Base-by-base conservation (phyloP, 2,797 vertebrate genomes). In the Allobates femoralis region DNA sequence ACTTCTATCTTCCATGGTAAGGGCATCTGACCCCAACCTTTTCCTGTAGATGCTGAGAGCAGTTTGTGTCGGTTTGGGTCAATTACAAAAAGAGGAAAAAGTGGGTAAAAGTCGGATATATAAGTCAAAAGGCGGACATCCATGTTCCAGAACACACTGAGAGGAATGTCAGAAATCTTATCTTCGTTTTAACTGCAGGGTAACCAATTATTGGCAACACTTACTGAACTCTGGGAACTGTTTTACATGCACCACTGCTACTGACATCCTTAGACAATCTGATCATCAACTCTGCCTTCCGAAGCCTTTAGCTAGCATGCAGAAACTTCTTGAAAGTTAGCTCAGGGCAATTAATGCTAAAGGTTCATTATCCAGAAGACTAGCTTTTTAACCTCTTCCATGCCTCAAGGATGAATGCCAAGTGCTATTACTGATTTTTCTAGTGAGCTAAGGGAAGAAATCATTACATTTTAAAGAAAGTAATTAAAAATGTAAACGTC, bases 181-280 rank as follows among this genome's bases (percentile, higher is more conserved):
- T 67, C 62, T 46, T 79, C 18, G 79, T 53, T 73, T 51, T 79
- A 73, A 62, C 77, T 73, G 51, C 53, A 80, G 64, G 50, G 37
- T 85, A 71, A 74, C 75, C 77, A 85, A 79, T 62, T 73, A 85
- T 58, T 80, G 66, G 76, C 84, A 79, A 56, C 50, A 73, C 67
- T 85, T 85, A 73, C 77, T 80, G 53, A 85, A 32, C 77, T 79
- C 76, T 58, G n/a, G 53, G 56, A 74, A 81, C 26, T 67, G 58
- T 69, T 78, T 79, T 79, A 34, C 50, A 85, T 85, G 75, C 56
- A 85, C 32, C 37, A 85, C 46, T 80, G 53, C 53, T 73, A 23
- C 77, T 80, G 84, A 67, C 62, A 23, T 84, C 58, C 66, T 73
- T 53, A 50, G 64, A 53, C 69, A 74, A 58, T 73, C 53, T 56